A percentile compares a stretch with the other conserved stretches of the same genome.
phyloP scores from a whole-genome alignment of 2,888 invertebrate genomes.

The Lucinisca nassula region DNA sequence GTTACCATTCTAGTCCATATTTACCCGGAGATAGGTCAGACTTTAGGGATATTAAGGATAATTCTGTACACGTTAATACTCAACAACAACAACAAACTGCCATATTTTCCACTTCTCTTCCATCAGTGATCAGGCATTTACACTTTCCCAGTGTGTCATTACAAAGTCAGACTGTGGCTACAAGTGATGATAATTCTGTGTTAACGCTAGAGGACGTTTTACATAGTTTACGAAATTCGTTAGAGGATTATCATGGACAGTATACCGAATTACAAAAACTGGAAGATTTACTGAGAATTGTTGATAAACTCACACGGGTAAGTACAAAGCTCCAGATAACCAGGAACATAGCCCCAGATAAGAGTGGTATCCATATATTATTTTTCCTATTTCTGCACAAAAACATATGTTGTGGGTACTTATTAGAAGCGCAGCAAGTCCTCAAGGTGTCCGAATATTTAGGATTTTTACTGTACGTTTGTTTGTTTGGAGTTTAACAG shows the following conservation, averaged over 20 bases:
- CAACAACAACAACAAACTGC: slow-evolving; percentile 50
- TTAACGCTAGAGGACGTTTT: slow-evolving; percentile 86
- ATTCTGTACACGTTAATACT: slow-evolving; percentile 22
- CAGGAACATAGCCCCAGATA: not conserved
- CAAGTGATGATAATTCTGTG: slow-evolving; percentile 68
- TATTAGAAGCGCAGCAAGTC: not conserved
- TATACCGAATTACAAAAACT: slow-evolving; percentile 88
- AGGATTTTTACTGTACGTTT: too few species aligned
- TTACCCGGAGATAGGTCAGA: slow-evolving; percentile 5
- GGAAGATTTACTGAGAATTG: slow-evolving; percentile 86
- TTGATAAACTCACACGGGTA: slow-evolving; percentile 87
- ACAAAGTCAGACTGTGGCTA: slow-evolving; percentile 32
- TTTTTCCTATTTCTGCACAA: not conserved
- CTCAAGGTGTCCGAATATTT: too few species aligned
- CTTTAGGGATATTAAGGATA: slow-evolving; percentile 25
- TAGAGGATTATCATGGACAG: slow-evolving; percentile 89
- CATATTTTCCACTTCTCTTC: slow-evolving; percentile 52
- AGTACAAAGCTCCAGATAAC: slow-evolving; percentile 31
- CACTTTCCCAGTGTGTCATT: slow-evolving; percentile 67
- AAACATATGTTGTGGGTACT: not conserved
- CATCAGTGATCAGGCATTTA: slow-evolving; percentile 61
- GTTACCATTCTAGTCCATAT: slow-evolving; percentile 65
- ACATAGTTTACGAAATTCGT: slow-evolving; percentile 83
- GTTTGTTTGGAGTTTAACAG: too few species aligned
- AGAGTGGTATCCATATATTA: not conserved